Percentiles rank a stretch among this genome's conserved stretches.
Conservation (phyloP, 2,888 invertebrate genomes). For the Aricia artaxerxes region DNA sequence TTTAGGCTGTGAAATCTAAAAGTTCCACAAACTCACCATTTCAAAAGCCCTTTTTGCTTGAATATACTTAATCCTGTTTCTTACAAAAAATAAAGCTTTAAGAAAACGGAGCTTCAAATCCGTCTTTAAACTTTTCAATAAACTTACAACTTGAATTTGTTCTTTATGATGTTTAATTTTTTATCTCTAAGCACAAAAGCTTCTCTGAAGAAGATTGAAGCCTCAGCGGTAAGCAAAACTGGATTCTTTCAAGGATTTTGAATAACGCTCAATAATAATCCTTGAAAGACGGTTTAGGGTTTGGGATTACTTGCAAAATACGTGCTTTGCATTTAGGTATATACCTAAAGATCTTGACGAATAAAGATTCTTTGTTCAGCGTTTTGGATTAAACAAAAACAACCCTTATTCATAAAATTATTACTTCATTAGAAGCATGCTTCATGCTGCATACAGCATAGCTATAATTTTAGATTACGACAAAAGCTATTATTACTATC, state of each 20-base stretch:
- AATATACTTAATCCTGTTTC: constrained; percentile 18
- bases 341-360: not conserved
- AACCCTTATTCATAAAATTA: no score
- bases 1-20: not conserved
- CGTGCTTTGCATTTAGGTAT: not conserved
- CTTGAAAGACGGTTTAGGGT: not conserved
- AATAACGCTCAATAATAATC: not conserved
- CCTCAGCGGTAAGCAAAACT: not conserved
- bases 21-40: not conserved
- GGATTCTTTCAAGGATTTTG: not conserved
- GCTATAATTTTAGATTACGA: no score
- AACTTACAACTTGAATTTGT: constrained; percentile 22
- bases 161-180: constrained; percentile 12
- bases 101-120: constrained; percentile 22
- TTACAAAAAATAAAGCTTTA: constrained; percentile 23
- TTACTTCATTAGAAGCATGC: no score
- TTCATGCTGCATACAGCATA: no score
- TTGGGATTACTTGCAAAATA: not conserved
- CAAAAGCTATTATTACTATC: no score
- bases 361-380: not conserved
- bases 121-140: constrained; percentile 19
- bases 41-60: not conserved
- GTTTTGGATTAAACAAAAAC: not conserved
- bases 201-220: constrained; percentile 3
- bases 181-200: not conserved